Base-by-base conservation (phyloP, 2,113 vertebrate genomes). In the Eretmochelys imbricata region DNA sequence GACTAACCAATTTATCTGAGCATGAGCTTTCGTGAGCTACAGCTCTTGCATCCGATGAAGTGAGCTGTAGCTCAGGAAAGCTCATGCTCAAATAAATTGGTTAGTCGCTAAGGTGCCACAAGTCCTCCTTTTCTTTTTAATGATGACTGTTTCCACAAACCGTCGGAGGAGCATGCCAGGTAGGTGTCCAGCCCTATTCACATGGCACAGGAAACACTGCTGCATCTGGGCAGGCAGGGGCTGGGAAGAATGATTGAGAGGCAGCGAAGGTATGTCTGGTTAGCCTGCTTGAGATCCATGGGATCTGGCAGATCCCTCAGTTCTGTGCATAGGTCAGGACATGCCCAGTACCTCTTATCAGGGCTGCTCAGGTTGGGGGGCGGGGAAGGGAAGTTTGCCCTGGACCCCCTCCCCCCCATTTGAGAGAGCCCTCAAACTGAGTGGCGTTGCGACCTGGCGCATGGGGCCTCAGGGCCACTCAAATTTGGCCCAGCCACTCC, bases 101-200 rank as follows among this genome's bases (percentile, higher is more conserved):
- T 42, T 42, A 42, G 38, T 42, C 38, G 4, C 38, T 42, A 42
- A 42, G 38, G 38, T 42, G 38, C 38, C 38, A 42, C 38, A 42
- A 42, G 38, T 42, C 3, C 38, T 42, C 38, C 38, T 42, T 42
- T 42, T 42, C 38, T 42, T 42, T 57, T 22, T 91, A 0, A 0
- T 3, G 3, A 31, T 54, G 76, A 27, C 55, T 19, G 25, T 87
- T 87, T 76, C 83, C 50, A 57, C 38, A 87, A 72, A 12, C 27
- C 46, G 25, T 24, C 59, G 69, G 55, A 83, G 50, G 2, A 65
- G 49, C 5, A 49, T 93, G 84, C 29, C n/a, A 3, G 10, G 11
- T 8, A 5, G 8, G 27, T 83, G 14, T 24, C 87, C 89, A 48
- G 27, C 57, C 22, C 8, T 91, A 80, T 35, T 72, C 11, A 87